Conservation (phyloP, 2,888 invertebrate genomes). For the Pheosia gnoma region DNA sequence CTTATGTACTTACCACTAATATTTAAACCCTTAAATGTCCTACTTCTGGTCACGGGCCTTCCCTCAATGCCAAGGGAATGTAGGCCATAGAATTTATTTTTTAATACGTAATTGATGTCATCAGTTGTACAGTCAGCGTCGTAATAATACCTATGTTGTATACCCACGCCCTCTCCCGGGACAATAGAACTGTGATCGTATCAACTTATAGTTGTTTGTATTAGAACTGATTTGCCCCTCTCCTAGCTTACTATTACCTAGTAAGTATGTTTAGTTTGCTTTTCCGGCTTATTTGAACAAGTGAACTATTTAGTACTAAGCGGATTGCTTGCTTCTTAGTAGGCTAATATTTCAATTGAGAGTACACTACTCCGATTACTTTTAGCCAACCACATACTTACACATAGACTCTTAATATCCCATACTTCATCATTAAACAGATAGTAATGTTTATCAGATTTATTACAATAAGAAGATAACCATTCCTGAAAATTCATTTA, state of each 20-base stretch:
- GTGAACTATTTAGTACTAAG: conserved; percentile 35
- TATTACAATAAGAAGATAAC: too few species aligned
- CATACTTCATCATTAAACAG: too few species aligned
- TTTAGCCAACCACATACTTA: not conserved
- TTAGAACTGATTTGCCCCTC: conserved; percentile 20
- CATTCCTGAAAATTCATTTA: too few species aligned
- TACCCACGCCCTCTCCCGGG: conserved; percentile 1
- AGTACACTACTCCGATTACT: conserved; percentile 15
- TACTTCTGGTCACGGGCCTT: too few species aligned
- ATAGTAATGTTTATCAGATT: too few species aligned
- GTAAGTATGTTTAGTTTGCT: conserved; percentile 38
- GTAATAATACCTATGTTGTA: not conserved
- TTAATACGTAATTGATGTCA: not conserved
- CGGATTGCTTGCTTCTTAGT: conserved; percentile 24
- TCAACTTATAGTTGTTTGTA: conserved; percentile 8
- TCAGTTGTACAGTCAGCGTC: conserved; percentile 15
- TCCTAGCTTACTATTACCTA: conserved; percentile 26
- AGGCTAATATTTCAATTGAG: conserved; percentile 11
- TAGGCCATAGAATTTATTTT: not conserved
- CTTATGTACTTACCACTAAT: too few species aligned
- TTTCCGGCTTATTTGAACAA: conserved; percentile 33
- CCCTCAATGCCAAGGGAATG: too few species aligned
- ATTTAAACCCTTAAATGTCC: too few species aligned
- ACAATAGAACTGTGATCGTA: conserved; percentile 13
- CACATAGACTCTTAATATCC: too few species aligned